Evolutionary conservation across 2,113 vertebrate genomes (phyloP).

Genomic region (Clarias batrachus): DNA sequence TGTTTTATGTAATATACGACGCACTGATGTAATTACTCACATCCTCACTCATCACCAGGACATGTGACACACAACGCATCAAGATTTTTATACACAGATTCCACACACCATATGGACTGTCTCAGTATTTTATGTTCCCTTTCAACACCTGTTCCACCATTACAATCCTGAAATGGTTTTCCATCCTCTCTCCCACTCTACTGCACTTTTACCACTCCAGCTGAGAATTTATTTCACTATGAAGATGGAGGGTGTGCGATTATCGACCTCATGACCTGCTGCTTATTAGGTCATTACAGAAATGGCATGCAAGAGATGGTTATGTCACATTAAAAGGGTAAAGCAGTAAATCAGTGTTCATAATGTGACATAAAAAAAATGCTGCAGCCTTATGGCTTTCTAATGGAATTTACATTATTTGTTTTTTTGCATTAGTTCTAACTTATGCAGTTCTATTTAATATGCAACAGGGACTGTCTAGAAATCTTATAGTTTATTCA

Average conservation of each 20-base stretch:
- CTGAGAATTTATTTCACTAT: neutral
- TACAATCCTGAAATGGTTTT: neutral
- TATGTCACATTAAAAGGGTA: neutral
- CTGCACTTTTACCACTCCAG: neutral
- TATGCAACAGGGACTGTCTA: neutral
- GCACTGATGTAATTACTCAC: neutral
- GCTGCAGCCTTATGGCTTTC: neutral
- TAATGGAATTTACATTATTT: neutral
- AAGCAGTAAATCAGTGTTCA: neutral
- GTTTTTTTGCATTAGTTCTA: neutral
- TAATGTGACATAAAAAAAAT: neutral
- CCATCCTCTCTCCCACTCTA: neutral
- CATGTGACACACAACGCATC: neutral
- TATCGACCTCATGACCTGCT: slow-evolving; percentile 13
- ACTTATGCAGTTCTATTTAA: neutral
- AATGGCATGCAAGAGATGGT: neutral
- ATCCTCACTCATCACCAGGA: neutral
- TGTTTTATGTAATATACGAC: neutral
- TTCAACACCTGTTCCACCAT: neutral
- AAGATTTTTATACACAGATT: neutral
- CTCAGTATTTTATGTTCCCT: neutral
- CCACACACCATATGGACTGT: neutral
- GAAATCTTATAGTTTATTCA: neutral
- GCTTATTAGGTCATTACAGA: neutral
- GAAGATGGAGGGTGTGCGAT: neutral